Evolutionary conservation across 2,797 vertebrate species (phyloP), one percentile per base, ranked within the genome.

Genomic region (Decapterus maruadsi): DNA sequence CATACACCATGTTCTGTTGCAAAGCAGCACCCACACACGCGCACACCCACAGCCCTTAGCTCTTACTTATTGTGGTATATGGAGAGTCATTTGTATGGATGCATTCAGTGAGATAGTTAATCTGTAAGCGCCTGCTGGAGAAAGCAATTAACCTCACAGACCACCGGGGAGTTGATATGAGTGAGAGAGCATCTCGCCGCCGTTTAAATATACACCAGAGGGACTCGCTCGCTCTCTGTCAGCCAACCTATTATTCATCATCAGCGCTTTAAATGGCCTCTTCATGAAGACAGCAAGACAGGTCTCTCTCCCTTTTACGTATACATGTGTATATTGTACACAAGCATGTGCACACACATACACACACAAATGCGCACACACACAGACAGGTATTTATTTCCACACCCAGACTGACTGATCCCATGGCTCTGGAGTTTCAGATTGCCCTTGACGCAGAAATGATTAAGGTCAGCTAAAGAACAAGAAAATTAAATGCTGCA

Each of bases 81-180:
- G 60, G 78, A 73, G 78, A 88, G 86, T 88, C 80, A 84, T 92
- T 91, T 90, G 83, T 87, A 85, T 90, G 89, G 82, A 92, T 89
- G 89, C 79, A 75, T 90, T 88, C 85, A 80, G 77, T 68, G 74
- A 92, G 88, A 88, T 81, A 80, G 75, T 86, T 91, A 77, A 92
- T 93, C 89, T 91, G 80, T 74, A 82, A 77, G 78, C 63, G 68
- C 85, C 83, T 89, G 82, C 71, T 16, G 59, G 86, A 90, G 87
- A 93, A 94, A 90, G 89, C 84, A 93, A 93, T 93, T 91, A 93
- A 93, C 90, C 90, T 91, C 71, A 5, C 4, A 8, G 77, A 65
- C 80, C 87, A 85, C 77, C 36, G n/a, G 81, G 83, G 89, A 88
- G 87, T 75, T 75, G 81, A 83, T 77, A 79, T 83, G 82, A 93